Conservation (phyloP, 2,888 invertebrate genomes). For the Podotricha telesiphe region DNA sequence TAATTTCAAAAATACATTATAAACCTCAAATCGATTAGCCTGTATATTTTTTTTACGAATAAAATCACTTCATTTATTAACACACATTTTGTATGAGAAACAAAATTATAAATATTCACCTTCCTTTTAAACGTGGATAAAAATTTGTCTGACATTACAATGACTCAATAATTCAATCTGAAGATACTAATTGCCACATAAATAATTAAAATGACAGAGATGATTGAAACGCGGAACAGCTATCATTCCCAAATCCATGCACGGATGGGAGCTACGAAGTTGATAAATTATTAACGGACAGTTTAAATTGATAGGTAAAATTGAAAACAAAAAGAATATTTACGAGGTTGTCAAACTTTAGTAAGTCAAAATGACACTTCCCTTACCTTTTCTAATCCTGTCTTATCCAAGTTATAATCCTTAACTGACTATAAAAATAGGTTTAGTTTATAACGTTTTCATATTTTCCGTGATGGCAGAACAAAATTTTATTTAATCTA, state of each 20-base stretch:
- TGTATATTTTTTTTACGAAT: too few species aligned
- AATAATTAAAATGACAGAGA: conserved; percentile 15
- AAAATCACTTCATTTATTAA: too few species aligned
- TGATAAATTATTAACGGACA: background rate
- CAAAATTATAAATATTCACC: background rate
- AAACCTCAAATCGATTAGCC: too few species aligned
- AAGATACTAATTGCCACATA: conserved; percentile 12
- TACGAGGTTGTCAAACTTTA: background rate
- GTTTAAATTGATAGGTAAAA: conserved; percentile 1
- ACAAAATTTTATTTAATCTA: too few species aligned
- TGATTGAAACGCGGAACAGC: conserved; percentile 11
- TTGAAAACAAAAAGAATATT: background rate
- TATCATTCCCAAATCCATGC: conserved; percentile 5
- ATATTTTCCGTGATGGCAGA: too few species aligned
- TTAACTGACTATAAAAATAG: background rate
- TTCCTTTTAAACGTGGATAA: background rate
- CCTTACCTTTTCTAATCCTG: background rate
- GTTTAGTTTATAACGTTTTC: too few species aligned
- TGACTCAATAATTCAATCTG: conserved; percentile 14
- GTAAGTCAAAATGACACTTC: background rate
- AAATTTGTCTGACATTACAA: background rate
- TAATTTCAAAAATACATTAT: too few species aligned
- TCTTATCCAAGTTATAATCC: background rate
- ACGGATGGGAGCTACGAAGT: conserved; percentile 4
- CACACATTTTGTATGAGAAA: too few species aligned